A percentile compares a stretch with the other conserved stretches of the same genome.
phyloP scores from a whole-genome alignment of 1,140 invertebrate species.

The Physella acuta region DNA sequence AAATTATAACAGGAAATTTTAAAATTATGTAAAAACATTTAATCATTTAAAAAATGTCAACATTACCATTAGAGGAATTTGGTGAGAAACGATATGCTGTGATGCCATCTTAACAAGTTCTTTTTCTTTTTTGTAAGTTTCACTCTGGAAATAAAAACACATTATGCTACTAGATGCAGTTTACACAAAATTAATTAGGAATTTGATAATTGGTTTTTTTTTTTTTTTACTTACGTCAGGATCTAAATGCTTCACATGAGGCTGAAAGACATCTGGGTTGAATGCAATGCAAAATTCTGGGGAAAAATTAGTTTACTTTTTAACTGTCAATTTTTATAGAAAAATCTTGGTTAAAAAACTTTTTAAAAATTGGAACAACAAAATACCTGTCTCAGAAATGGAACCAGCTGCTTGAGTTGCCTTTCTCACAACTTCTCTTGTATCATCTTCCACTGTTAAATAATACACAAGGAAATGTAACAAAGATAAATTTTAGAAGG shows the following conservation, averaged over 20 bases:
- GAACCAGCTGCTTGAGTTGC: conserved; percentile 89
- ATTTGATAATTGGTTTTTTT: background rate
- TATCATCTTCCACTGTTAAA: conserved; percentile 82
- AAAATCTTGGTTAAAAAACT: background rate
- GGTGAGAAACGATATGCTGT: conserved; percentile 87
- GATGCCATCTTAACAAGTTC: conserved; percentile 92
- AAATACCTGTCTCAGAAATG: conserved; percentile 67
- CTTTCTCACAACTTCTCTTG: conserved; percentile 83
- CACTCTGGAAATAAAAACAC: conserved; percentile 57
- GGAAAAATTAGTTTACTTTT: conserved; percentile 10
- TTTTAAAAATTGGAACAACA: background rate
- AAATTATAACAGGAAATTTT: too few species aligned
- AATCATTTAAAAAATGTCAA: background rate
- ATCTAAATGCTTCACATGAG: conserved; percentile 83
- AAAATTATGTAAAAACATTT: too few species aligned
- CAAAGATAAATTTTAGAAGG: conserved; percentile 1
- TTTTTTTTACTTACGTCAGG: conserved; percentile 58
- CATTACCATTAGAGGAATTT: conserved; percentile 91
- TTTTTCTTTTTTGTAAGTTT: conserved; percentile 77
- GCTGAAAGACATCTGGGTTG: conserved; percentile 97
- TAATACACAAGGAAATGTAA: too few species aligned
- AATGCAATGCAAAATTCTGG: conserved; percentile 93
- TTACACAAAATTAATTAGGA: background rate
- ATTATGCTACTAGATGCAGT: background rate
- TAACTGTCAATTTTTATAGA: background rate